Evolutionary conservation across 2,888 invertebrate genomes (phyloP), one percentile per base, ranked within the genome.

Genomic region (Omphaloscelis lunosa): DNA sequence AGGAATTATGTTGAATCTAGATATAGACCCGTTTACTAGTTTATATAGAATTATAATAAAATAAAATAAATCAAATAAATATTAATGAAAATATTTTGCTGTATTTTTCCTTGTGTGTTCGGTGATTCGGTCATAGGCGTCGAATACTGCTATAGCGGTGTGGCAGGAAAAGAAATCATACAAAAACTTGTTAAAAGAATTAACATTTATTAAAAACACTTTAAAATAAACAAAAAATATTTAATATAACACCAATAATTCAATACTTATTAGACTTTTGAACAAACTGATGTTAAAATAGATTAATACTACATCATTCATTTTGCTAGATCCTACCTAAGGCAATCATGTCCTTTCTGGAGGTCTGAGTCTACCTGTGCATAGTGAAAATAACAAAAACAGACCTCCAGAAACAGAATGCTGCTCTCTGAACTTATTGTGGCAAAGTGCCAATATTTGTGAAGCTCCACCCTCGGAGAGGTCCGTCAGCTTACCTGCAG

Each of bases 1-100:
- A 88, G 83, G 89, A 89, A 88, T 89, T 89, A 63, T 81, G 15
- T 58, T 70, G 23, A 71, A 71, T 75, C 2, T 67, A 86, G 62
- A 0, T 75, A 72, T 48, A 65, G 83, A 73, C 86, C 84, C 73
- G 79, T 86, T 84, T 79, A 78, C 63, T 56, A 58, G 11, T 39
- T 8, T 71, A 45, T 4, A 29, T 53, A 59, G 23, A 45, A 72
- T 48, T 27, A 51, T 53, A 29, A n/a, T 39, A 23, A 27, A 73
- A 66, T 5, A 71, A 61, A 34, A n/a, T 29, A 9, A 17, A 51
- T 11, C 2, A 67, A 70, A 61, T 39, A 72, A 71, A 63, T 51
- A 34, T 27, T 34, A 39, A 34, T 12, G n/a, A 75, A 62, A 41
- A 75, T 11, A 63, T 17, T 53, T 29, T 5, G 7, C 1, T 29